Conservation (phyloP, 2,888 invertebrate genomes). For the Oxyteleia sp. region DNA sequence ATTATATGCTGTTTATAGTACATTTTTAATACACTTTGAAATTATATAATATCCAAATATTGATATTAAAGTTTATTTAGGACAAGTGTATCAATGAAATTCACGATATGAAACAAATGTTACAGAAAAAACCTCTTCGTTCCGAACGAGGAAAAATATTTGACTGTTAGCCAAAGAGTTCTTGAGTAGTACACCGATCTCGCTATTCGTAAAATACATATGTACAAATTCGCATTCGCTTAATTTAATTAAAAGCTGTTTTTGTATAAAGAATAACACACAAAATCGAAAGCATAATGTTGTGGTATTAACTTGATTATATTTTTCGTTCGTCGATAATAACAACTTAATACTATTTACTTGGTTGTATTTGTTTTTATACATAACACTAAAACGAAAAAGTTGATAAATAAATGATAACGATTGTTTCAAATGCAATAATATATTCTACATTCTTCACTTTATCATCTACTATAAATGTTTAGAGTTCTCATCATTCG, state of each 20-base stretch:
- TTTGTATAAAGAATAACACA: constrained; percentile 12
- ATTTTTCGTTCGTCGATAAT: constrained; percentile 11
- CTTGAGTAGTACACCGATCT: constrained; percentile 38
- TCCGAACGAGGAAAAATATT: constrained; percentile 45
- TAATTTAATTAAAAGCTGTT: constrained; percentile 46
- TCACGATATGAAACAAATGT: constrained; percentile 34
- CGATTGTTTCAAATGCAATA: too few species aligned
- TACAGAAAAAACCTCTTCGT: constrained; percentile 21
- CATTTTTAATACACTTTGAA: too few species aligned
- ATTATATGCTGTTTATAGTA: too few species aligned
- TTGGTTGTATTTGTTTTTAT: constrained; percentile 5
- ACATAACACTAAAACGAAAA: constrained; percentile 21
- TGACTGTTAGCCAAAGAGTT: constrained; percentile 58
- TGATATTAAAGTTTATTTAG: too few species aligned
- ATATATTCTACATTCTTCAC: too few species aligned
- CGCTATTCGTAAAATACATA: constrained; percentile 24
- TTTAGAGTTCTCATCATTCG: too few species aligned
- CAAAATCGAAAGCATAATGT: constrained; percentile 1
- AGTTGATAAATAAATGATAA: constrained; percentile 14
- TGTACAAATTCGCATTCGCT: constrained; percentile 30
- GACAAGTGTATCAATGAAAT: constrained; percentile 45
- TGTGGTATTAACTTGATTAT: constrained; percentile 41
- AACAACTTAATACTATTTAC: constrained; percentile 3
- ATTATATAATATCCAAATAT: too few species aligned
- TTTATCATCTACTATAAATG: too few species aligned